A percentile compares a stretch with the other conserved stretches of the same genome.
phyloP scores from a whole-genome alignment of 2,888 invertebrate species.

The Macrosiphum euphorbiae region DNA sequence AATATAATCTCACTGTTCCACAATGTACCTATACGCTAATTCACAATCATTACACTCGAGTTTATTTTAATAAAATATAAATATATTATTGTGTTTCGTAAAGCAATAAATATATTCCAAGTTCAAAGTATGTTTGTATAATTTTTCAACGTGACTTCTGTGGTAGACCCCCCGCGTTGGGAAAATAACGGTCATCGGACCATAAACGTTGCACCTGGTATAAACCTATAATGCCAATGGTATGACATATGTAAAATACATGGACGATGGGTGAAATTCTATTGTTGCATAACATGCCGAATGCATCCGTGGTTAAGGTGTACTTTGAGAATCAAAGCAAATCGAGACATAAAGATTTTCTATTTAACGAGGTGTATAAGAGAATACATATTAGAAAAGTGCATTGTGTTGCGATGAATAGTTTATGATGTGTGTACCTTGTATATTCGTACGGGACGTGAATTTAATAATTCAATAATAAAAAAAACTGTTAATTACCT shows the following conservation, averaged over 20 bases:
- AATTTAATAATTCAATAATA: constrained; percentile 13
- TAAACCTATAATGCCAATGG: not conserved
- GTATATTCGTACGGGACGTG: not conserved
- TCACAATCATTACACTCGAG: not conserved
- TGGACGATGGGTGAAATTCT: not conserved
- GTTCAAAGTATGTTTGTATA: not conserved
- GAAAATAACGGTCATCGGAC: not conserved
- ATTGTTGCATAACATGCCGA: not conserved
- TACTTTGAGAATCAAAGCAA: not conserved
- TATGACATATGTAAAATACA: not conserved
- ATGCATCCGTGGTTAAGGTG: not conserved
- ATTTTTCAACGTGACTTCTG: not conserved
- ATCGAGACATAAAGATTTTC: not conserved
- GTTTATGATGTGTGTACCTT: not conserved
- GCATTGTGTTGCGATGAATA: constrained; percentile 22
- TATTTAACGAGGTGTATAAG: not conserved
- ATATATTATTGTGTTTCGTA: not conserved
- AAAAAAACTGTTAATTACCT: not conserved
- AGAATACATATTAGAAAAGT: constrained; percentile 10
- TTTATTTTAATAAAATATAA: not conserved
- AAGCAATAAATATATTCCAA: not conserved
- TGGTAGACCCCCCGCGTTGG: not conserved
- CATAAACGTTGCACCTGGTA: not conserved
- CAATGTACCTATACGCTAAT: not conserved
- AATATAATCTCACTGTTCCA: not conserved